Evolutionary conservation across 2,888 invertebrate species (phyloP), one percentile per base, ranked within the genome.

Genomic region (Ophion ellenae): DNA sequence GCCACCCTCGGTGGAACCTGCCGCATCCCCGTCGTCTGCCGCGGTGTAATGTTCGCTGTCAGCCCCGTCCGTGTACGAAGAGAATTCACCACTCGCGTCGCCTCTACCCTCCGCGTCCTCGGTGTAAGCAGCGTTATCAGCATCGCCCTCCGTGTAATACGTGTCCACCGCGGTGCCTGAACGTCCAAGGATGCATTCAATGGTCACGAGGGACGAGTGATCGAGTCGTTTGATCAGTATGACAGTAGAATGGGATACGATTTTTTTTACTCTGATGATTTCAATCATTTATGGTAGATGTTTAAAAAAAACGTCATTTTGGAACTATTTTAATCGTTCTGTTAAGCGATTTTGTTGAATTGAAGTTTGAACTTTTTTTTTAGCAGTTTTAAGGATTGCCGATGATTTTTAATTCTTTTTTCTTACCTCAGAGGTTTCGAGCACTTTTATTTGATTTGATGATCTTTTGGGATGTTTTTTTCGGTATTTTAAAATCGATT

Each of bases 81-180:
- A 84, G 36, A 89, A 88, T 76, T 90, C 90, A 40, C 86, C 87
- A 40, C 86, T 79, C 14, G 81, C 89, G 32, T 86, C 89, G 11
- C 83, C 89, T n/a, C 85, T 87, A 57, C 79, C 83, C 67, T 78
- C 87, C 9, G 85, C 89, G 6, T 73, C 87, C 63, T 85, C 90
- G 10, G 85, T 82, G 70, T 89, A 88, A 9, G 89, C 88, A 5
- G 86, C 88, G 36, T 90, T 88, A 83, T 90, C 91, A 32, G 86
- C 90, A 4, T 88, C 90, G 11, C 86, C 89, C 20, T 82, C 89
- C 17, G 84, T 86, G 67, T 92, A 92, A 77, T 91, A 91, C 61
- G 89, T 86, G 80, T 91, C 91, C 45, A 90, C 90, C 78, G 90
- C 89, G 20, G 93, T 93, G 47, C 91, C 93, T 93, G 79, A 28